Evolutionary conservation across 1,140 invertebrate genomes (phyloP), one percentile per base, ranked within the genome.

Genomic region (Eciton burchellii): DNA sequence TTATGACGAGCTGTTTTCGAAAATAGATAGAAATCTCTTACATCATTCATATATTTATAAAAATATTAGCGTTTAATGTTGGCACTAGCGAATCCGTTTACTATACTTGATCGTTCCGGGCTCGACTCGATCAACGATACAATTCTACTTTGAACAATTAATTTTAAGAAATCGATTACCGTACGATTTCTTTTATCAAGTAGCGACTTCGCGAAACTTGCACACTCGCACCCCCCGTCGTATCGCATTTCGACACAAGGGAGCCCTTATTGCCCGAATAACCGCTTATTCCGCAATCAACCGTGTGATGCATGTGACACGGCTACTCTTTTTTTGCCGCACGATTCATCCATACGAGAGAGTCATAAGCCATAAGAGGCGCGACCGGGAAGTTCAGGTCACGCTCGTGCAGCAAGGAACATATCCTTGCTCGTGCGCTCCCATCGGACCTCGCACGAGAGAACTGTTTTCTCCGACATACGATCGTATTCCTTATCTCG

Each of bases 291-390:
- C 35, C 26, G 52, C 56, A 83, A 73, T 54, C 47, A 65, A 81
- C 56, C 79, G 41, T 47, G 77, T 79, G 85, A 56, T 85, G 45
- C 82, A 56, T 57, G 54, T 29, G 63, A 73, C 82, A 87, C 24
- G 70, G 60, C 49, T 74, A 84, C 85, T 87, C 59, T 84, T 87
- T 86, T 86, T 87, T 68, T 52, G 41, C 24, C 52, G 19, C n/a
- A 57, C 43, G 52, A 79, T 81, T 88, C 65, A 63, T 73, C 70
- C 35, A 84, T 87, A 35, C 41, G 47, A 14, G 60, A 63, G 60
- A 56, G 60, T 41, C 52, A 16, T 16, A 16, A 76, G 12, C 63
- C 57, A n/a, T n/a, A 45, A 72, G 81, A 86, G 65, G 41, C 24
- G 41, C 24, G 43, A 84, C 35, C 84, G 76, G 74, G 74, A 82